Evolutionary conservation across 2,797 vertebrate genomes (phyloP), one percentile per base, ranked within the genome.

Genomic region (Octomys mimax): DNA sequence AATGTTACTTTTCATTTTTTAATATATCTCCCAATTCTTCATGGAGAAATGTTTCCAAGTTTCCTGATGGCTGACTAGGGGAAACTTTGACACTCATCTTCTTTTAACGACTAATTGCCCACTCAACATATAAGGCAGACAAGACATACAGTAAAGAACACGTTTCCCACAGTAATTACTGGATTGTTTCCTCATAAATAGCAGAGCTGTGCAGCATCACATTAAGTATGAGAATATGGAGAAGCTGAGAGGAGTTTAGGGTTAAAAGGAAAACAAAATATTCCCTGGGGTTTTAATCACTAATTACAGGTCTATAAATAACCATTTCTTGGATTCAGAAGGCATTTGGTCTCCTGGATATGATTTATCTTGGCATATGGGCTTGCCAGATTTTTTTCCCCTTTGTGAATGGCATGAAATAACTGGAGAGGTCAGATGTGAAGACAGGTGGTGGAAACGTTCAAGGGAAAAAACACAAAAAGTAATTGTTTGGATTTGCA

Each of bases 261-360:
- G 92, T 94, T 96, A 96, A 96, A 98, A 96, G 73, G 87, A 96
- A 98, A 96, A 89, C 81, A 96, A 97, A 97, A 95, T 83, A 33
- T 87, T 93, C 94, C 93, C 96, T 90, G 81, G 77, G 28, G 1
- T 96, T 98, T 96, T 95, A 93, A 95, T 98, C 89, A 96, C 97
- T 96, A 97, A 97, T 97, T 96, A 97, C 59, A 94, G n/a, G 26
- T 84, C 91, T 91, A 92, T 96, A 96, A 97, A 97, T 96, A 97
- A 80, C 92, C 59, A 46, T 88, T 95, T 93, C 91, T 97, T 92
- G 36, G 14, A 87, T 97, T 85, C 52, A 57, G 84, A 95, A 95
- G 70, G 87, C 81, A 12, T 93, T 95, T 95, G 71, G 87, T 86
- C 73, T 96, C 87, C 59, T 97, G 92, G 78, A 95, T 92, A 62